phyloP scores from a whole-genome alignment of 2,888 invertebrate genomes.

The Itoplectis maculator region DNA sequence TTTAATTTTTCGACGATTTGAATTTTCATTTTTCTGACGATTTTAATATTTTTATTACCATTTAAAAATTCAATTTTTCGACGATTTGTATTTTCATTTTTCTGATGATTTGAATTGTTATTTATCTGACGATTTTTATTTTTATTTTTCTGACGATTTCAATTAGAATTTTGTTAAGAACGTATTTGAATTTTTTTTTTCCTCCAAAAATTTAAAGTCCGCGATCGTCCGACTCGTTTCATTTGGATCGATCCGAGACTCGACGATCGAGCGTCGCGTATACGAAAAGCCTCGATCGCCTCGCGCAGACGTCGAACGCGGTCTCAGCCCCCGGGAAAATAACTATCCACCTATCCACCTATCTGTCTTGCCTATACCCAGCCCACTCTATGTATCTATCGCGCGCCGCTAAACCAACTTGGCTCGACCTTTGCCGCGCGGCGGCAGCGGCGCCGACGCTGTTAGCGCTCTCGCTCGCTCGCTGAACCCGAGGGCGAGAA shows the following conservation, averaged over 20 bases:
- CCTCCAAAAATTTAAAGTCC: constrained; percentile 19
- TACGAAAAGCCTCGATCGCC: constrained; percentile 54
- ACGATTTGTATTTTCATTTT: too few species aligned
- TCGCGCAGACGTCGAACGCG: constrained; percentile 51
- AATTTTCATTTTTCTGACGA: too few species aligned
- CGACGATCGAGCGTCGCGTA: not conserved
- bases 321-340: constrained; percentile 63
- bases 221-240: constrained; percentile 16
- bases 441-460: constrained; percentile 21
- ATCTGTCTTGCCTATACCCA: too few species aligned
- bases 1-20: too few species aligned
- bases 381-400: too few species aligned
- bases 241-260: constrained; percentile 42
- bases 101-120: too few species aligned
- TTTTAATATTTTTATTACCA: too few species aligned
- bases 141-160: too few species aligned
- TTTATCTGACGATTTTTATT: too few species aligned
- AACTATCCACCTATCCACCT: constrained; percentile 45
- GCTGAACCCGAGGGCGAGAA: constrained; percentile 64
- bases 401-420: constrained; percentile 61
- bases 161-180: too few species aligned
- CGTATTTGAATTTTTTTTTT: too few species aligned
- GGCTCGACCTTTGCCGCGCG: constrained; percentile 64
- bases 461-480: constrained; percentile 36
- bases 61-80: too few species aligned